phyloP scores from a whole-genome alignment of 2,888 invertebrate genomes.

The Zhengitettix transpicula region DNA sequence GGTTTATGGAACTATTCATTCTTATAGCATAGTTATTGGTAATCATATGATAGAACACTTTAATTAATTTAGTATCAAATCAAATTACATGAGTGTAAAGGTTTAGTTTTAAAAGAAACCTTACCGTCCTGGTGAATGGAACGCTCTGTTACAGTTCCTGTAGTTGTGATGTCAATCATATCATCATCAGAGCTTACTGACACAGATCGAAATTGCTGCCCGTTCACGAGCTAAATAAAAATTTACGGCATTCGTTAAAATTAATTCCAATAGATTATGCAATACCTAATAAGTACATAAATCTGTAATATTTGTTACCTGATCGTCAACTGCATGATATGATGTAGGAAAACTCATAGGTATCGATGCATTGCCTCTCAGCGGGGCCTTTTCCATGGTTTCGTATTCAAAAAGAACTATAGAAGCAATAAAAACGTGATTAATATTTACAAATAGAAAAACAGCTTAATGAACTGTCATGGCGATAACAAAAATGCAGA shows the following conservation, averaged over 20 bases:
- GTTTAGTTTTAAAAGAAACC: slow-evolving; percentile 9
- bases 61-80: not conserved
- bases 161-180: slow-evolving; percentile 47
- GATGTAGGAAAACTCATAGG: slow-evolving; percentile 34
- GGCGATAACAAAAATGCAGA: slow-evolving; percentile 6
- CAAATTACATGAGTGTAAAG: not conserved
- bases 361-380: slow-evolving; percentile 37
- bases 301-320: slow-evolving; percentile 26
- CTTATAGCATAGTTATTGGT: too few relatives aligned
- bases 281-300: not conserved
- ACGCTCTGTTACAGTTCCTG: slow-evolving; percentile 25
- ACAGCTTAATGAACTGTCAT: slow-evolving; percentile 2
- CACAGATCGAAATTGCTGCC: slow-evolving; percentile 15
- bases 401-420: not conserved
- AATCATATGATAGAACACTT: not conserved
- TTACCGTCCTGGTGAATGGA: slow-evolving; percentile 16
- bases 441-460: not conserved
- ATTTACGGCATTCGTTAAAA: not conserved
- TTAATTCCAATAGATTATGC: not conserved
- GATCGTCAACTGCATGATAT: slow-evolving; percentile 43
- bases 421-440: too few relatives aligned
- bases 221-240: slow-evolving; percentile 11
- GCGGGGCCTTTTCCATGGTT: slow-evolving; percentile 54
- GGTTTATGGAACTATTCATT: not conserved
- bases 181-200: slow-evolving; percentile 39